phyloP scores from a whole-genome alignment of 2,797 vertebrate species.

The Eurystomus glaucurus region DNA sequence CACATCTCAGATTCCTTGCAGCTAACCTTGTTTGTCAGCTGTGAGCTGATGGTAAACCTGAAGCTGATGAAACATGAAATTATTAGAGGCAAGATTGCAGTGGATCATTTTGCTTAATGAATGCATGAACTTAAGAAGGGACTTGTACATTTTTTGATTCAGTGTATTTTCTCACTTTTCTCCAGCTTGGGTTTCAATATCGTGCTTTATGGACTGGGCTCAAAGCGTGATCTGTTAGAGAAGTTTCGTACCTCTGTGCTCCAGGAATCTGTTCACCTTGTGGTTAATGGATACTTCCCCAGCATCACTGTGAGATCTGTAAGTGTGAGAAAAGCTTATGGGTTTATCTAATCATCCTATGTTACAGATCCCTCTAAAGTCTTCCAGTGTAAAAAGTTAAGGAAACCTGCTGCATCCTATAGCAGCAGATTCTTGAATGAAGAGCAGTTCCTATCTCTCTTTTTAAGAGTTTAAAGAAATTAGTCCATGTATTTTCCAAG shows the following conservation, averaged over 20 bases:
- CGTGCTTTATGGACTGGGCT: conserved; percentile 94
- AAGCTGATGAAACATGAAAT: neutral
- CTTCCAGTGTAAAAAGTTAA: neutral
- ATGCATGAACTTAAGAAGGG: neutral
- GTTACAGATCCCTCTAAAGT: neutral
- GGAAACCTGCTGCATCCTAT: neutral
- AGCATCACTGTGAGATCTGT: conserved; percentile 96
- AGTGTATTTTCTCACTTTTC: conserved; percentile 21
- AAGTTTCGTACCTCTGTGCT: conserved; percentile 90
- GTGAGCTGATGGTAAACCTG: neutral
- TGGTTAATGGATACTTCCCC: conserved; percentile 98
- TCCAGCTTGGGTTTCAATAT: conserved; percentile 94
- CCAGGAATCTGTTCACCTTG: conserved; percentile 89
- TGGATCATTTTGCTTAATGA: conserved; percentile 17
- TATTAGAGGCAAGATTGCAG: neutral
- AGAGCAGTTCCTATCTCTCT: neutral
- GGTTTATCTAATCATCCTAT: neutral
- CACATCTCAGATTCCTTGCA: neutral
- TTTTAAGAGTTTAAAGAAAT: neutral
- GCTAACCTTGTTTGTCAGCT: neutral
- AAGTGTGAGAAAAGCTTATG: conserved; percentile 67
- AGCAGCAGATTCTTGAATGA: neutral
- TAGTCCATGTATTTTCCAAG: neutral
- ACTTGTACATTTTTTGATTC: neutral
- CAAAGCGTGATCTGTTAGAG: conserved; percentile 93